These are phyloP conservation scores for Spilosoma lubricipeda DNA, from an alignment of 2,888 invertebrate genomes.

Conservation along the genomic window DNA sequence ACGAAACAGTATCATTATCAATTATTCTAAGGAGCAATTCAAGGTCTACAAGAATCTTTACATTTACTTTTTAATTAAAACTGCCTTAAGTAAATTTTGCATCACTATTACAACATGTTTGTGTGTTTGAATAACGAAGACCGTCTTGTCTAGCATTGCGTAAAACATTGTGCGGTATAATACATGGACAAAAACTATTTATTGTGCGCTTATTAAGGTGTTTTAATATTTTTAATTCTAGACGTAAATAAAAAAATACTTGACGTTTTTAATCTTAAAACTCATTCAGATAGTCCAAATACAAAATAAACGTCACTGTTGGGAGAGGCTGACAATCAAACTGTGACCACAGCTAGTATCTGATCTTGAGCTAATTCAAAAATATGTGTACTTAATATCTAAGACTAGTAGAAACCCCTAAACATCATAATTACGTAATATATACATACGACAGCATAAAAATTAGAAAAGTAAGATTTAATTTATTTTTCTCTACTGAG, in stretches of 20 bases:
- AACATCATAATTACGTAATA: too few species aligned
- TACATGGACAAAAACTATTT: not conserved
- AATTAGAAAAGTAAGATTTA: too few species aligned
- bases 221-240: not conserved
- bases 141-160: slow-evolving; percentile 4
- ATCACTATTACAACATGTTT: slow-evolving; percentile 16
- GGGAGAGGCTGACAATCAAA: too few species aligned
- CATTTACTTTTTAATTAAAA: slow-evolving; percentile 30
- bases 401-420: too few species aligned
- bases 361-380: not conserved
- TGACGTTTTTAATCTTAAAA: not conserved
- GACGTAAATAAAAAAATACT: not conserved
- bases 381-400: too few species aligned
- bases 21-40: slow-evolving; percentile 16
- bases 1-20: slow-evolving; percentile 13
- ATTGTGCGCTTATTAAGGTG: not conserved
- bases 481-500: too few species aligned
- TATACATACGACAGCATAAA: too few species aligned
- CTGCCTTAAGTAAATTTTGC: slow-evolving; percentile 12
- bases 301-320: not conserved
- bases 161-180: not conserved
- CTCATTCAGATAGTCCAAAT: not conserved
- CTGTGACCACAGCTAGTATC: too few species aligned
- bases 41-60: slow-evolving; percentile 25
- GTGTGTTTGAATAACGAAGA: slow-evolving; percentile 1